Evolutionary conservation across 2,797 vertebrate genomes (phyloP), one percentile per base, ranked within the genome.

Genomic region (Cyclopterus lumpus): DNA sequence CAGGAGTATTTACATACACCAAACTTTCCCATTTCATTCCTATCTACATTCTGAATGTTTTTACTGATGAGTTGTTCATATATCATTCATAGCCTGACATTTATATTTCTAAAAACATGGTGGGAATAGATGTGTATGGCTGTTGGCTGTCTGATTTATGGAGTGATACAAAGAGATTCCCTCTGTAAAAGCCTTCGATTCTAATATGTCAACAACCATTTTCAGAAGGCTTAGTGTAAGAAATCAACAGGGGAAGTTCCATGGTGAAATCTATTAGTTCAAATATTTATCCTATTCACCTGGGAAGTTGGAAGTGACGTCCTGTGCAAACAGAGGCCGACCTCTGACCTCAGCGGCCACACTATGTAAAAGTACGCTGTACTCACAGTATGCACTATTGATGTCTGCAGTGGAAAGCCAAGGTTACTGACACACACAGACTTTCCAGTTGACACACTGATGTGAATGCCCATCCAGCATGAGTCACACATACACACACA

Each of bases 271-370:
- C 20, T n/a, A 11, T 49, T 22, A 6, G 49, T 53, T 53, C 1
- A 53, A 53, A 26, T 53, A 24, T 26, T 6, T 53, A 26, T 53
- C 5, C 22, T 24, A 5, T 24, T 53, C 24, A 26, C 51, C 22
- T 15, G 11, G 22, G 22, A 9, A 40, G 24, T 51, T 66, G 30
- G 59, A 60, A 30, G 36, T 79, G 81, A 76, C 5, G 30, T 26
- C 49, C 49, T 65, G 40, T 42, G 71, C 63, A 82, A 88, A 82
- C 57, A 84, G 46, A 44, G 38, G 38, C 10, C 22, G 20, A 55
- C 28, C 76, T 36, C 6, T 71, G 75, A 77, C 36, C n/a, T 57
- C 38, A 16, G 58, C 10, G 15, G 24, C 36, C 12, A 8, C 64
- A 67, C 48, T 3, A 8, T 46, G 44, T 32, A 3, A 53, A 18